Evolutionary conservation across 2,113 vertebrate genomes (phyloP).

Genomic region (Rhegmatorhina hoffmannsi): DNA sequence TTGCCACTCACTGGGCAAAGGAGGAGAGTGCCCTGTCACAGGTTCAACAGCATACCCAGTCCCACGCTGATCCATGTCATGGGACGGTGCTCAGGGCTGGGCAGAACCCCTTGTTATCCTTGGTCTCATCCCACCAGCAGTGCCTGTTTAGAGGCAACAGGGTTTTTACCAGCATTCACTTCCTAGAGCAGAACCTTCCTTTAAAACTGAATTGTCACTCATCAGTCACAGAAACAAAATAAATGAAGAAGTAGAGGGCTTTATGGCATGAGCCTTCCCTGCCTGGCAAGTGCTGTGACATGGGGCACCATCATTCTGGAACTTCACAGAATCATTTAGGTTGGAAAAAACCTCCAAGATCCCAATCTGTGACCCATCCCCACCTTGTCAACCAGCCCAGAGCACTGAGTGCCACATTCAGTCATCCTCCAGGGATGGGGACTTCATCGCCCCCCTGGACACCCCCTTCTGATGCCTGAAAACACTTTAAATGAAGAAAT

Average conservation of each 20-base stretch:
- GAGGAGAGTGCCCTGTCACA: background rate
- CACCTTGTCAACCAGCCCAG: background rate
- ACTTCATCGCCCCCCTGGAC: too few relatives aligned
- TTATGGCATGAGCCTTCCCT: background rate
- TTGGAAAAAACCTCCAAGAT: background rate
- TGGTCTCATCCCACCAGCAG: background rate
- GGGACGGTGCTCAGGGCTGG: background rate
- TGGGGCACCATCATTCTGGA: background rate
- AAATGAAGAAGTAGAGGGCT: background rate
- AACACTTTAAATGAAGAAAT: background rate
- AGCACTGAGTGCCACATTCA: background rate
- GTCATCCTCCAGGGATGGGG: background rate
- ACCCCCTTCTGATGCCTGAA: rapidly evolving
- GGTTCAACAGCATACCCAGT: background rate
- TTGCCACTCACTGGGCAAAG: background rate
- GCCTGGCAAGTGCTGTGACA: background rate
- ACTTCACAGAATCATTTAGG: background rate
- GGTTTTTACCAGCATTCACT: background rate
- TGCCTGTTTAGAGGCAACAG: background rate
- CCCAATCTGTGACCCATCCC: background rate
- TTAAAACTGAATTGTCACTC: background rate
- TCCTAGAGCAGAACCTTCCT: background rate
- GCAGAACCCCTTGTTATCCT: background rate
- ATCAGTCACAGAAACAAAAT: background rate
- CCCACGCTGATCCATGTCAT: rapidly evolving